Evolutionary conservation across 2,888 invertebrate species (phyloP), one percentile per base, ranked within the genome.

Genomic region (Xanthorhoe designata): DNA sequence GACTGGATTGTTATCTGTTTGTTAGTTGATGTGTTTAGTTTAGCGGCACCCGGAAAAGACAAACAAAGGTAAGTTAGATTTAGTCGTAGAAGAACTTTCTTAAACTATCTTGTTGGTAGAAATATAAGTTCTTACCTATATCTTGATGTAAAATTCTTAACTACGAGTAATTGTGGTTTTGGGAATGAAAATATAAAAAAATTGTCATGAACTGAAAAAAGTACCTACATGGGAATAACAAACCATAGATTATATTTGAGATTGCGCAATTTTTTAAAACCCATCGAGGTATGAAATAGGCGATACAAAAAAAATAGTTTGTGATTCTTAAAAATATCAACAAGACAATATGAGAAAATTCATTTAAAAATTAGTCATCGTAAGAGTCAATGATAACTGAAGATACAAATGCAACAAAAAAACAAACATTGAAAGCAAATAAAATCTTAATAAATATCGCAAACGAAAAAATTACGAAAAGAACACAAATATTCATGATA

Each of bases 1-100:
- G 91, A 96, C 95, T 75, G 96, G 96, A 91, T 95, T 96, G 95
- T 96, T 96, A 94, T 96, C 96, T 96, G 95, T 75, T 75, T 79
- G 85, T 87, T 86, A 85, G 84, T 86, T 78, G 82, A 82, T 57
- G 69, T 68, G 68, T 78, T 88, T 91, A 89, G 88, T 87, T 91
- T 89, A 90, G 94, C 94, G 80, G 92, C 91, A 80, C 88, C 90
- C 91, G 89, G 87, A 78, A 85, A 90, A 89, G 53, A 72, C 68
- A 69, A 75, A 76, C 62, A 62, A 66, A 70, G 70, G 71, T 54
- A 73, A 65, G 68, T 71, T 66, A 65, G 61, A 50, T 42, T 61
- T 61, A 62, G 61, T 66, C 8, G 35, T 8, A 42, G 38, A 42
- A 13, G 38, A 42, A 13, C 2, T 42, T 42, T 42, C 13, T 13